Percentiles rank a stretch among this genome's conserved stretches.
Evolutionary conservation across 23 tunicate genomes (phyloP).

Genomic region (Clavelina lepadiformis): DNA sequence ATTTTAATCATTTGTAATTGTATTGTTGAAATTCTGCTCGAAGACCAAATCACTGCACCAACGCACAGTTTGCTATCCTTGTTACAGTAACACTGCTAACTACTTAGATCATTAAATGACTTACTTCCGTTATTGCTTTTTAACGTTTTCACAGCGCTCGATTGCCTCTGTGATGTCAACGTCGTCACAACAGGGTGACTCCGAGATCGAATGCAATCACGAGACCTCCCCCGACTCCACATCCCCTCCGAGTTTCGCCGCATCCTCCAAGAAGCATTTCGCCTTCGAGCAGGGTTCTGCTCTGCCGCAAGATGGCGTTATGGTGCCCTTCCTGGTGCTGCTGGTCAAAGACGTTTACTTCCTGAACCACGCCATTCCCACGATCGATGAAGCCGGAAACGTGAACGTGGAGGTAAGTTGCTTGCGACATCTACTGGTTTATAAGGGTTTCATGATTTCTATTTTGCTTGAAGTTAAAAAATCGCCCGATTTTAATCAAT

Average conservation of each 20-base stretch:
- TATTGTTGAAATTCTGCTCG: no score
- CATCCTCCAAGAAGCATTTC: constrained; percentile 28
- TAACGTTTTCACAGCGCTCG: constrained; percentile 58
- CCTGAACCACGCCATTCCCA: constrained; percentile 75
- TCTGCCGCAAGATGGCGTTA: constrained; percentile 40
- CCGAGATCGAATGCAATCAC: constrained; percentile 82
- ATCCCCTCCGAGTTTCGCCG: not conserved
- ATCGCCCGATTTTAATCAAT: not conserved
- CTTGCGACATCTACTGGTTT: not conserved
- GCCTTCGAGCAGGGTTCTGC: constrained; percentile 44
- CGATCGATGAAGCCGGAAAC: constrained; percentile 61
- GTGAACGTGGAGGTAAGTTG: constrained; percentile 79
- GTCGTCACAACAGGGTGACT: constrained; percentile 77
- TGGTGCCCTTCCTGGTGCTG: constrained; percentile 81
- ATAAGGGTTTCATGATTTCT: not conserved
- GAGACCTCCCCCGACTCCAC: not conserved
- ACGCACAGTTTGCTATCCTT: no score
- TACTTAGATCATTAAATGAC: no score
- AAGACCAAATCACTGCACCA: no score
- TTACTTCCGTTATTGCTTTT: no score
- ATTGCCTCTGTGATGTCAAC: constrained; percentile 50
- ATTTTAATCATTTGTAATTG: no score
- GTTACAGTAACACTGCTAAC: no score
- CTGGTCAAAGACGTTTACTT: constrained; percentile 92
- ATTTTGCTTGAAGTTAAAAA: not conserved